A percentile compares a stretch with the other conserved stretches of the same genome.
phyloP scores from a whole-genome alignment of 2,797 vertebrate species.

The Sebastolobus alascanus region DNA sequence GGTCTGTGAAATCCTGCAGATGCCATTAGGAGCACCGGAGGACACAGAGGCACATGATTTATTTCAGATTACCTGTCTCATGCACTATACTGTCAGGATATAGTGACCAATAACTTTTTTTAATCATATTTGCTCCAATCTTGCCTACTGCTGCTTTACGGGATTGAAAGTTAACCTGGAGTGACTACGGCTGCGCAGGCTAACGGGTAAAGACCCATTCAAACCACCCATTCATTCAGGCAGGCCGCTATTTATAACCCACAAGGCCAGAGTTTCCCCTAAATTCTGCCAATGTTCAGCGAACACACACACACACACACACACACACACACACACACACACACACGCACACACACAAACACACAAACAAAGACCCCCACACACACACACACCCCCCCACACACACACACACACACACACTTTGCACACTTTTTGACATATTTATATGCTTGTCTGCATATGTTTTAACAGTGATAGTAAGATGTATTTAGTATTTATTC shows the following conservation, averaged over 20 bases:
- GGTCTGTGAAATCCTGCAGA: too few relatives aligned
- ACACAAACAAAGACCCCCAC: too few relatives aligned
- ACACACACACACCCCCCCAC: conserved; percentile 1
- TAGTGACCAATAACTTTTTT: too few relatives aligned
- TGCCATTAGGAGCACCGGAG: too few relatives aligned
- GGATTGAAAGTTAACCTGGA: conserved; percentile 34
- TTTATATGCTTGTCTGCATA: neutral
- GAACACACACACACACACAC: conserved; percentile 9
- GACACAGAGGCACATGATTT: too few relatives aligned
- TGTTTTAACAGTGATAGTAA: neutral
- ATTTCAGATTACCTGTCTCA: too few relatives aligned
- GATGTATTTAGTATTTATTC: neutral
- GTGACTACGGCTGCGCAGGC: conserved; percentile 7
- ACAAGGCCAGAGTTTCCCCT: conserved; percentile 42
- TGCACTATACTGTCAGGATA: too few relatives aligned
- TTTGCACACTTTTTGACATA: neutral
- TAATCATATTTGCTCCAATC: too few relatives aligned
- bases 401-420: conserved; percentile 17
- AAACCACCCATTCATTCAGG: conserved; percentile 43
- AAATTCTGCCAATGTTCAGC: conserved; percentile 51
- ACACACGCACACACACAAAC: conserved; percentile 7
- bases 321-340: conserved; percentile 11
- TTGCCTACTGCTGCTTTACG: neutral
- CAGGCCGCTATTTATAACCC: conserved; percentile 54
- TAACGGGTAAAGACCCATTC: conserved; percentile 34